phyloP scores from a whole-genome alignment of 2,113 vertebrate genomes.

The Podilymbus podiceps region DNA sequence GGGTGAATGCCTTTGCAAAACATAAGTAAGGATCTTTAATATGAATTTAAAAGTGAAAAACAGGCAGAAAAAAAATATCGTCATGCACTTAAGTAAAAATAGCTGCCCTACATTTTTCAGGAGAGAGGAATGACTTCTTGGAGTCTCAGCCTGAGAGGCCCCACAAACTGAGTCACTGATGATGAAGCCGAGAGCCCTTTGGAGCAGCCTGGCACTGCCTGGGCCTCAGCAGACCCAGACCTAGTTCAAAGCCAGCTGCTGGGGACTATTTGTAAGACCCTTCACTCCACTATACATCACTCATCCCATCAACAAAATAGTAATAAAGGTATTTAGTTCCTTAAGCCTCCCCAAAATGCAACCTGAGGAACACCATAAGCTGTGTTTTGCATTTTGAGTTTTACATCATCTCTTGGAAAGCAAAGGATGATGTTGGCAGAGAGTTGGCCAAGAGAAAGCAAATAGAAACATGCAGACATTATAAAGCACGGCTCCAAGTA shows the following conservation, averaged over 20 bases:
- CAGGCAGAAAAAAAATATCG: neutral
- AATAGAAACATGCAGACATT: neutral
- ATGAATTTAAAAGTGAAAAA: neutral
- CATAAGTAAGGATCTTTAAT: neutral
- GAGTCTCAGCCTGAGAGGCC: neutral
- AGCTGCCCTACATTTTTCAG: slow-evolving; percentile 12
- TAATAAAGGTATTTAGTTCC: neutral
- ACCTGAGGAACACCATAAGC: neutral
- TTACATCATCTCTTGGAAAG: neutral
- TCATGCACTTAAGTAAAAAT: slow-evolving; percentile 1
- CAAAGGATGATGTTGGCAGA: neutral
- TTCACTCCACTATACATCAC: neutral
- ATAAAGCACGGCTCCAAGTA: neutral
- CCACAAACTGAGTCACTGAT: neutral
- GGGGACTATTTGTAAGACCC: neutral
- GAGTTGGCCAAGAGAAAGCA: neutral
- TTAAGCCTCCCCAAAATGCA: neutral
- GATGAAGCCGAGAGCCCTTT: neutral
- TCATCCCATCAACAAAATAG: neutral
- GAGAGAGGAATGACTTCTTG: neutral
- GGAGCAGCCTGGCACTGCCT: neutral
- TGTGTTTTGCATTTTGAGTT: neutral
- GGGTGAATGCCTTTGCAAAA: neutral
- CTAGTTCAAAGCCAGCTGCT: neutral
- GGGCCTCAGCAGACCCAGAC: neutral